A percentile compares a stretch with the other conserved stretches of the same genome.
phyloP scores from a whole-genome alignment of 2,888 invertebrate species.

The Lepidocyrtoides sp. region DNA sequence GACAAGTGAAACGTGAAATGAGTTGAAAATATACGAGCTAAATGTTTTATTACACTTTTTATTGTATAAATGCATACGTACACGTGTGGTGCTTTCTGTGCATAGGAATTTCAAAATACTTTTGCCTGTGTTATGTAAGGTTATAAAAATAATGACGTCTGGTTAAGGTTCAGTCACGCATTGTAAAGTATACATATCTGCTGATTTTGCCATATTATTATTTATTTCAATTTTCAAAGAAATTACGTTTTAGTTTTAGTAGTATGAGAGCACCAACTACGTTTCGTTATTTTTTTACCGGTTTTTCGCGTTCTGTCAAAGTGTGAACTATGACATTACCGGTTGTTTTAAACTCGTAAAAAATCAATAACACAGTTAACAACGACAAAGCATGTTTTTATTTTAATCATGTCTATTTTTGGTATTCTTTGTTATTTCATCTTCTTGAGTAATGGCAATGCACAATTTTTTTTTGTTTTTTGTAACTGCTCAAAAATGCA shows the following conservation, averaged over 20 bases:
- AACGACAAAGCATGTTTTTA: neutral
- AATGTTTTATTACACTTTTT: conserved; percentile 28
- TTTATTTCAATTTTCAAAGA: neutral
- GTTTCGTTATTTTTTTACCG: too few species aligned
- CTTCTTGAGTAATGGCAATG: neutral
- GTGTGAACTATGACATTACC: conserved; percentile 26
- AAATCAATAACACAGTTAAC: neutral
- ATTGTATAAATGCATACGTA: too few species aligned
- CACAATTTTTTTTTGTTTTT: neutral
- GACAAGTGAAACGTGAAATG: conserved; percentile 38
- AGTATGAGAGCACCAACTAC: too few species aligned
- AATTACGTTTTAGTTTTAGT: neutral
- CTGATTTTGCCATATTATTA: neutral
- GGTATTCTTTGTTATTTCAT: neutral
- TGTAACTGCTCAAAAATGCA: too few species aligned
- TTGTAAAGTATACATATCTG: too few species aligned
- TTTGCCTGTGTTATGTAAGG: conserved; percentile 3
- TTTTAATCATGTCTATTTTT: conserved; percentile 25
- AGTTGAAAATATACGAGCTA: conserved; percentile 27
- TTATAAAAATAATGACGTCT: too few species aligned
- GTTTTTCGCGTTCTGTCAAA: neutral
- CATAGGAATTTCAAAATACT: too few species aligned
- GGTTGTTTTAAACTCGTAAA: conserved; percentile 2
- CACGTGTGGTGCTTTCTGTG: too few species aligned
- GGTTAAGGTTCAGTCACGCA: conserved; percentile 5